These are phyloP conservation scores for Strigops habroptila DNA, from an alignment of 2,113 vertebrate species.

Conservation along the genomic window DNA sequence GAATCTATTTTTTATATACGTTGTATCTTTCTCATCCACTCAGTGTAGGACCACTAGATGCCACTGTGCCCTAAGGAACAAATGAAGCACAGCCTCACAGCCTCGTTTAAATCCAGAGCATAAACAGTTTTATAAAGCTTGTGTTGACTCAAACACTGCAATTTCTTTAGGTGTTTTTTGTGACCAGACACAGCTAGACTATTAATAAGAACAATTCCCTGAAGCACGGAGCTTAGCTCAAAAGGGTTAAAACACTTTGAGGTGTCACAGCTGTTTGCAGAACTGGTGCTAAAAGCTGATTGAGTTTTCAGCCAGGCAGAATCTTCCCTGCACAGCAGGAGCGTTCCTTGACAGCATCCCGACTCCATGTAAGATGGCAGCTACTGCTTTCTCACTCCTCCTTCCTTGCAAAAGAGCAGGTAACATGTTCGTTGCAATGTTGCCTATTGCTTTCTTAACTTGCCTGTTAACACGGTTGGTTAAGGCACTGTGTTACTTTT, in stretches of 20 bases:
- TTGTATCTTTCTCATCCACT: not conserved
- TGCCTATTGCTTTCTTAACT: not conserved
- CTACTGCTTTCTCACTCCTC: not conserved
- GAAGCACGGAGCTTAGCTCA: not conserved
- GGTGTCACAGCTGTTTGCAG: not conserved
- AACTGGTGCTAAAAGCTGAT: not conserved
- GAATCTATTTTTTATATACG: not conserved
- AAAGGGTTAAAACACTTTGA: not conserved
- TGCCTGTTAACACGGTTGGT: not conserved
- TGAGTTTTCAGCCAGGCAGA: not conserved
- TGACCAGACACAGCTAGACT: not conserved
- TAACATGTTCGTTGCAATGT: accelerated
- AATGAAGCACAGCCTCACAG: not conserved
- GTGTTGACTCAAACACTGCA: not conserved
- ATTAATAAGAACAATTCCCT: not conserved
- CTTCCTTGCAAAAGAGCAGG: not conserved
- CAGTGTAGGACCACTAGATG: constrained; percentile 41
- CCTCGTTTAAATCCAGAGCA: not conserved
- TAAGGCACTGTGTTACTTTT: not conserved
- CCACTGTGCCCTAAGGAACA: constrained; percentile 48
- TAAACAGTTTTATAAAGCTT: not conserved
- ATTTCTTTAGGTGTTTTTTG: constrained; percentile 11
- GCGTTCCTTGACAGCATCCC: not conserved
- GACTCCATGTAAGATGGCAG: not conserved
- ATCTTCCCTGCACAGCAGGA: not conserved